A percentile compares a stretch with the other conserved stretches of the same genome.
Evolutionary conservation across 1,140 invertebrate genomes (phyloP).

Genomic region (Harpegnathos saltator): DNA sequence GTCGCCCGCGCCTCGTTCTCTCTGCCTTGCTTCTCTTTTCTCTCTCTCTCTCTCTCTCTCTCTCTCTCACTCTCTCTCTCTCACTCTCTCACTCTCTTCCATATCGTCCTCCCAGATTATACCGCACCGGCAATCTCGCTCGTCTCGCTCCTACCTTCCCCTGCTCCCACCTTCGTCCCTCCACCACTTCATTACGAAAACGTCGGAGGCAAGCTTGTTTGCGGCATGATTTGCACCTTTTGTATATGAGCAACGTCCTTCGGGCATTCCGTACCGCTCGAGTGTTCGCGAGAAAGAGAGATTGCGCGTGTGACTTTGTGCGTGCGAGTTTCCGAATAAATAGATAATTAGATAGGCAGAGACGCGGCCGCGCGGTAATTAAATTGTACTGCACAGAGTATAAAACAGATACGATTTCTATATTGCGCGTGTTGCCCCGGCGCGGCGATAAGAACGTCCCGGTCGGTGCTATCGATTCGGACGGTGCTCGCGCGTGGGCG

Average conservation of each 20-base stretch:
- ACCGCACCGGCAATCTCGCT: slow-evolving; percentile 7
- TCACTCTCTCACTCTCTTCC: background rate
- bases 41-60: background rate
- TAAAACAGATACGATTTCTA: slow-evolving; percentile 24
- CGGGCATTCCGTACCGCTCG: slow-evolving; percentile 21
- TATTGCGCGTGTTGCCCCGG: slow-evolving; percentile 25
- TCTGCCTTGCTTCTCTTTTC: slow-evolving; percentile 5
- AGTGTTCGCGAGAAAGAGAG: slow-evolving; percentile 22
- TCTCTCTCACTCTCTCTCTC: background rate
- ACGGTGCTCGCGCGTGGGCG: slow-evolving; percentile 16
- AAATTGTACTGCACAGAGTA: background rate
- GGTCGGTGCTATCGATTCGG: slow-evolving; percentile 60
- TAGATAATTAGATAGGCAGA: background rate
- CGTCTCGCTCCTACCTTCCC: background rate
- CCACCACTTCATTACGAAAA: slow-evolving; percentile 71
- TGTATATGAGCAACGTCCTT: slow-evolving; percentile 50
- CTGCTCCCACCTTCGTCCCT: background rate
- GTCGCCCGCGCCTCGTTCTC: background rate
- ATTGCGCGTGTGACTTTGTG: slow-evolving; percentile 17
- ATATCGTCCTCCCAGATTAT: background rate
- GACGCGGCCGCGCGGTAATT: background rate
- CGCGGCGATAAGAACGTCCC: slow-evolving; percentile 30
- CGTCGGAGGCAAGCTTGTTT: slow-evolving; percentile 69
- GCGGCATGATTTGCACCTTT: slow-evolving; percentile 77
- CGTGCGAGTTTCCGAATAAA: slow-evolving; percentile 29